Percentiles rank a stretch among this genome's conserved stretches.
These are phyloP conservation scores for Pseudorectes ferrugineus DNA, from an alignment of 2,113 vertebrate genomes.

Conservation along the genomic window DNA sequence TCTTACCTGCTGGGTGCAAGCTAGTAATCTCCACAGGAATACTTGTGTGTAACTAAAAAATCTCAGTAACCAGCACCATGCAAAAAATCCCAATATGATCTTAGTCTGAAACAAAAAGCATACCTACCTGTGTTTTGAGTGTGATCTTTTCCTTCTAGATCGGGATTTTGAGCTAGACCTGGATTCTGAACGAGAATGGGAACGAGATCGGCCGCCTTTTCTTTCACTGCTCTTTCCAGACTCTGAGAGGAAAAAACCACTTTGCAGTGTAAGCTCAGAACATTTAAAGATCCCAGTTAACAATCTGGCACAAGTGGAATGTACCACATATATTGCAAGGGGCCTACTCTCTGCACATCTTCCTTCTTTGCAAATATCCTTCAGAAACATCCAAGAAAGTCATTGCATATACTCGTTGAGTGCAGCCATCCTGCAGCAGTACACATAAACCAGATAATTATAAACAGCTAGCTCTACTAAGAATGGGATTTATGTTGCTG, in stretches of 20 bases:
- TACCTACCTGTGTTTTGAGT: constrained; percentile 86
- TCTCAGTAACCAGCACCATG: not conserved
- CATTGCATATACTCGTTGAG: constrained; percentile 82
- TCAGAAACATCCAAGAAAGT: constrained; percentile 83
- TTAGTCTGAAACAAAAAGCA: not conserved
- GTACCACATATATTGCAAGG: constrained; percentile 79
- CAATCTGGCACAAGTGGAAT: constrained; percentile 78
- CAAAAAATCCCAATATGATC: not conserved
- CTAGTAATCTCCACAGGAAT: not conserved
- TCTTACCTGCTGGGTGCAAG: not conserved
- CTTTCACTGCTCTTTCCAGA: constrained; percentile 77
- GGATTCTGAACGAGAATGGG: constrained; percentile 81
- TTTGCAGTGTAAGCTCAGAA: constrained; percentile 84
- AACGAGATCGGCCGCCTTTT: constrained; percentile 79
- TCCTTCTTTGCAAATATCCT: constrained; percentile 82
- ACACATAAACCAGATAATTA: constrained; percentile 83
- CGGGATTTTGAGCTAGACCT: constrained; percentile 80
- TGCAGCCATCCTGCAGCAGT: constrained; percentile 83
- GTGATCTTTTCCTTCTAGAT: constrained; percentile 85
- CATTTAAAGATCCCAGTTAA: constrained; percentile 80
- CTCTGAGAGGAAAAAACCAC: constrained; percentile 79
- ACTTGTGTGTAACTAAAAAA: not conserved
- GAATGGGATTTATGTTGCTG: constrained; percentile 70
- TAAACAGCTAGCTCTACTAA: constrained; percentile 76
- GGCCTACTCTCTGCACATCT: constrained; percentile 79